Evolutionary conservation across 2,888 invertebrate species (phyloP).

Genomic region (Watsonalla binaria): DNA sequence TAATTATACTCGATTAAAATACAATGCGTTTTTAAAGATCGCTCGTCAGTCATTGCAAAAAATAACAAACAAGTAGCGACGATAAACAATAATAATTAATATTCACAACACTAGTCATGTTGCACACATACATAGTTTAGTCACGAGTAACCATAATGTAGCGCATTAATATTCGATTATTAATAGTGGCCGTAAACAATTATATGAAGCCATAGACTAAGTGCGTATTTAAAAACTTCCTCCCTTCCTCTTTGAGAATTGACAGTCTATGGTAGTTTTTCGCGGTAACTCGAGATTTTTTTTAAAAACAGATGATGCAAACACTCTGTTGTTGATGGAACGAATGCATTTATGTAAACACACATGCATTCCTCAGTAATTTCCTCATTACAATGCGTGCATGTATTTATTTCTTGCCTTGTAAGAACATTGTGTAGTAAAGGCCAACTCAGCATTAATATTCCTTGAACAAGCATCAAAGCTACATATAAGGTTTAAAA

Average conservation of each 20-base stretch:
- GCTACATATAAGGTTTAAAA: neutral
- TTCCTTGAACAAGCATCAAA: neutral
- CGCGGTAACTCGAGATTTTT: neutral
- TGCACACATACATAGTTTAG: neutral
- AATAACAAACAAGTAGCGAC: neutral
- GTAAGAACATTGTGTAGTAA: neutral
- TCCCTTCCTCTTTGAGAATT: neutral
- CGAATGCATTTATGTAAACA: neutral
- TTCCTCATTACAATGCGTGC: neutral
- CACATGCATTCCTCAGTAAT: neutral
- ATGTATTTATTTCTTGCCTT: neutral
- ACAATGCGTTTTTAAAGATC: no score
- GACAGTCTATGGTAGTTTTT: no score
- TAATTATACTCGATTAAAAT: no score
- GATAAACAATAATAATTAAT: neutral
- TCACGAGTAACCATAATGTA: slow-evolving; percentile 5
- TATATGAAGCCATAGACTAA: neutral
- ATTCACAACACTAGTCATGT: neutral
- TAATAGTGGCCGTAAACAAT: slow-evolving; percentile 9
- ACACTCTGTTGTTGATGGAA: neutral
- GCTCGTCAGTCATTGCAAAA: no score
- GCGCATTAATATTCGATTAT: slow-evolving; percentile 18
- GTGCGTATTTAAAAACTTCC: neutral
- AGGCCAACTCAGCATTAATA: neutral
- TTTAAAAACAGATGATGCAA: neutral